Evolutionary conservation across 1,140 invertebrate species (phyloP).

Genomic region (Caenorhabditis inopinata): DNA sequence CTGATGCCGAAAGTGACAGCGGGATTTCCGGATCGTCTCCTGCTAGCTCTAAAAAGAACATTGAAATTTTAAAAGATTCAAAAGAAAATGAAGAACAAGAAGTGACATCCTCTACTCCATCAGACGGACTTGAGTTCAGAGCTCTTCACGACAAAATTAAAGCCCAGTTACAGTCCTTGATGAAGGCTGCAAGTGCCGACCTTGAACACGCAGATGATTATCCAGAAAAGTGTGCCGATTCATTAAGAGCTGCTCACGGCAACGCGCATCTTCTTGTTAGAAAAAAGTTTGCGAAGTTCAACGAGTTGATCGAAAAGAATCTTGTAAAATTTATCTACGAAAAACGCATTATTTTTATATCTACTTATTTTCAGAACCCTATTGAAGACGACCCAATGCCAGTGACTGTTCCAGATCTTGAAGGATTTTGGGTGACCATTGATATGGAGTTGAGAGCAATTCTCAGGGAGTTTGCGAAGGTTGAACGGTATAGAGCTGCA

Average conservation of each 20-base stretch:
- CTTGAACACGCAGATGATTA: neutral
- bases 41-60: neutral
- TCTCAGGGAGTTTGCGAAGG: neutral
- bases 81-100: slow-evolving; percentile 1
- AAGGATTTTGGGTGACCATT: slow-evolving; percentile 9
- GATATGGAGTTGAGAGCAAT: slow-evolving; percentile 2
- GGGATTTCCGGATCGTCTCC: slow-evolving; percentile 11
- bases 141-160: neutral
- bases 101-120: slow-evolving; percentile 10
- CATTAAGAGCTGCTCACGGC: neutral
- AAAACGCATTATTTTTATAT: too few relatives aligned
- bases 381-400: neutral
- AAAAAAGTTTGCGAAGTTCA: slow-evolving; percentile 6
- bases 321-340: neutral
- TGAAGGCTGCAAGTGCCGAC: neutral
- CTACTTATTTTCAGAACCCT: neutral
- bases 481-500: neutral
- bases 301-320: neutral
- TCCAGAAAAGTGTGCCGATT: slow-evolving; percentile 5
- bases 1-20: slow-evolving; percentile 4
- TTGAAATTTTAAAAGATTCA: neutral
- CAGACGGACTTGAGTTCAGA: slow-evolving; percentile 1
- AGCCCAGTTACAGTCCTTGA: neutral
- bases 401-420: neutral
- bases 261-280: neutral